These are phyloP conservation scores for Hirudo medicinalis DNA, from an alignment of 1,140 invertebrate species.

Conservation along the genomic window DNA sequence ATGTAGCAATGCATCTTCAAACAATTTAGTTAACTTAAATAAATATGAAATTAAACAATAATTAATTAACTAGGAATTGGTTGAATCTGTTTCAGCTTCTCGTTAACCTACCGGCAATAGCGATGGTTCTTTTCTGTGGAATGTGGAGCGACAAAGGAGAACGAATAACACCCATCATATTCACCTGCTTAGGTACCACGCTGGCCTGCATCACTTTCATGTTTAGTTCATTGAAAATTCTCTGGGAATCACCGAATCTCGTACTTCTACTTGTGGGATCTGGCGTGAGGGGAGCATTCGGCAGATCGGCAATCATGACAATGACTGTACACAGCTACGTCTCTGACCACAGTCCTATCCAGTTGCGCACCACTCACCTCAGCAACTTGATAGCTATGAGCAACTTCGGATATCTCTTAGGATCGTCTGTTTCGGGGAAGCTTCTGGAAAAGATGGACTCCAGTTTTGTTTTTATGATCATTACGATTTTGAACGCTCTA, in stretches of 20 bases:
- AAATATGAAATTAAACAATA: neutral
- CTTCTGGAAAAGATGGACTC: conserved; percentile 30
- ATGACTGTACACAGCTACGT: conserved; percentile 39
- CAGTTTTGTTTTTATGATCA: conserved; percentile 28
- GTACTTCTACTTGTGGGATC: conserved; percentile 32
- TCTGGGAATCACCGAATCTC: conserved; percentile 19
- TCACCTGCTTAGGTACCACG: conserved; percentile 35
- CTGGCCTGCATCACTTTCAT: conserved; percentile 35
- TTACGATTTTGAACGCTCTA: conserved; percentile 27
- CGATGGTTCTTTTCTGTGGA: conserved; percentile 37
- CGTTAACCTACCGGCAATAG: conserved; percentile 35
- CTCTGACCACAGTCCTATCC: conserved; percentile 29
- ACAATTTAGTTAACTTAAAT: neutral
- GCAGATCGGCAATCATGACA: conserved; percentile 36
- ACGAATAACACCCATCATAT: conserved; percentile 37
- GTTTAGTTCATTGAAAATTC: conserved; percentile 26
- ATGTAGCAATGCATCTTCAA: neutral
- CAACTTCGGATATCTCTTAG: conserved; percentile 36
- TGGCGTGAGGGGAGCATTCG: conserved; percentile 31
- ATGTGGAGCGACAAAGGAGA: conserved; percentile 38
- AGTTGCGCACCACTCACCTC: conserved; percentile 8
- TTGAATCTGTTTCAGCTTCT: conserved; percentile 25
- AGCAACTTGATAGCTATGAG: conserved; percentile 34
- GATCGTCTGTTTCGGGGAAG: conserved; percentile 32
- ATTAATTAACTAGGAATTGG: no score